Evolutionary conservation across 2,113 vertebrate species (phyloP).

Genomic region (Tenrec ecaudatus): DNA sequence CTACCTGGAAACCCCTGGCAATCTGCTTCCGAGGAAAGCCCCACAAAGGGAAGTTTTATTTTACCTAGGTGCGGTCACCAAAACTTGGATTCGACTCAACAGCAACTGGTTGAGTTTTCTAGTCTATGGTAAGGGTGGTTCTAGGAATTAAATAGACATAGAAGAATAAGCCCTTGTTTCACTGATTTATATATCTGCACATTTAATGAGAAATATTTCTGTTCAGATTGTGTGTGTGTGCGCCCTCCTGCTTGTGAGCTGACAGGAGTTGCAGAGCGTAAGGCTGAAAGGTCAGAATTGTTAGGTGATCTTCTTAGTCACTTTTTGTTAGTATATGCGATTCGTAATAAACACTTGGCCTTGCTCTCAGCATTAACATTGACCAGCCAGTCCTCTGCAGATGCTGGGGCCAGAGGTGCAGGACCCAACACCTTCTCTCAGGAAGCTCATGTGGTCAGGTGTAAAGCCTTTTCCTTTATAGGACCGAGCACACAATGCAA

Average conservation of each 20-base stretch:
- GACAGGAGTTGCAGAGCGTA: neutral
- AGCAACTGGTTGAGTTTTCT: neutral
- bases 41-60: neutral
- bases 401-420: neutral
- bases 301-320: neutral
- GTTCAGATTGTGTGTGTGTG: too few species aligned
- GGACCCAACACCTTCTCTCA: neutral
- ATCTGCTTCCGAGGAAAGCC: neutral
- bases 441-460: neutral
- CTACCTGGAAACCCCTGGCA: neutral
- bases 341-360: neutral
- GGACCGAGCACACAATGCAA: too few species aligned
- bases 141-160: slow-evolving; percentile 21
- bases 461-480: neutral
- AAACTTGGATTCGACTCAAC: neutral
- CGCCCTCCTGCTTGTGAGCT: neutral
- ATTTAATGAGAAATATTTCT: too few species aligned
- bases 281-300: neutral
- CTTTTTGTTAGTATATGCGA: neutral
- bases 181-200: neutral
- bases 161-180: slow-evolving; percentile 33
- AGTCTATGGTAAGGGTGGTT: neutral
- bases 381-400: neutral
- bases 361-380: neutral
- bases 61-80: neutral